Conservation (phyloP, 2,797 vertebrate species). For the Oryzias dopingdopingensis region DNA sequence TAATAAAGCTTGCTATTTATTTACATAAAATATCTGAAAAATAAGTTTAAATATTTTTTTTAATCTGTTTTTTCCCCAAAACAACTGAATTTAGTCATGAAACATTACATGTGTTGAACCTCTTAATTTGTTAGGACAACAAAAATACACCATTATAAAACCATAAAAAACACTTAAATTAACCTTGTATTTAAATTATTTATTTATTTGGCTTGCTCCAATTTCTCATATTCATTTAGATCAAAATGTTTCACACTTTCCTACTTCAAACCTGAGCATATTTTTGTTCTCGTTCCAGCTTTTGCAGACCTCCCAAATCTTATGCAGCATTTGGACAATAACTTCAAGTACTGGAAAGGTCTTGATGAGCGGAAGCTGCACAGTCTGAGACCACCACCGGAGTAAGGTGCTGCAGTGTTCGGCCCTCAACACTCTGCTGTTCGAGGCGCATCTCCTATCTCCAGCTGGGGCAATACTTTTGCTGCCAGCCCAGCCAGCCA, state of each 20-base stretch:
- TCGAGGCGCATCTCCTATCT: conserved; percentile 39
- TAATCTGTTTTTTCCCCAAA: too few species aligned
- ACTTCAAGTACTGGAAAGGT: conserved; percentile 98
- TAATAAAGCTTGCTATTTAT: too few species aligned
- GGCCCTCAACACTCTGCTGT: conserved; percentile 38
- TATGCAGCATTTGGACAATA: conserved; percentile 95
- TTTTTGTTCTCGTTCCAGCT: conserved; percentile 69
- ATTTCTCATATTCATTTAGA: not conserved
- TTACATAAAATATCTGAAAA: too few species aligned
- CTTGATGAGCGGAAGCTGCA: conserved; percentile 89
- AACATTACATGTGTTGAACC: too few species aligned
- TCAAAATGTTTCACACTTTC: not conserved
- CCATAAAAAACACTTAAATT: too few species aligned
- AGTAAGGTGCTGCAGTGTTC: conserved; percentile 68
- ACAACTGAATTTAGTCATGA: too few species aligned
- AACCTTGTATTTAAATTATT: too few species aligned
- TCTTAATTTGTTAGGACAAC: too few species aligned
- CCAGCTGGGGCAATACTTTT: conserved; percentile 62
- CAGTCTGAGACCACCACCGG: conserved; percentile 87
- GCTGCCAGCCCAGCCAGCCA: conserved; percentile 72
- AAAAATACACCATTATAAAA: too few species aligned
- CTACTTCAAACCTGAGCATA: not conserved
- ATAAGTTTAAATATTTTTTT: too few species aligned
- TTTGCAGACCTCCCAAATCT: conserved; percentile 95
- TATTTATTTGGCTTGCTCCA: too few species aligned